Percentiles rank a stretch among this genome's conserved stretches.
phyloP scores from a whole-genome alignment of 2,797 vertebrate species.

The Valencia hispanica region DNA sequence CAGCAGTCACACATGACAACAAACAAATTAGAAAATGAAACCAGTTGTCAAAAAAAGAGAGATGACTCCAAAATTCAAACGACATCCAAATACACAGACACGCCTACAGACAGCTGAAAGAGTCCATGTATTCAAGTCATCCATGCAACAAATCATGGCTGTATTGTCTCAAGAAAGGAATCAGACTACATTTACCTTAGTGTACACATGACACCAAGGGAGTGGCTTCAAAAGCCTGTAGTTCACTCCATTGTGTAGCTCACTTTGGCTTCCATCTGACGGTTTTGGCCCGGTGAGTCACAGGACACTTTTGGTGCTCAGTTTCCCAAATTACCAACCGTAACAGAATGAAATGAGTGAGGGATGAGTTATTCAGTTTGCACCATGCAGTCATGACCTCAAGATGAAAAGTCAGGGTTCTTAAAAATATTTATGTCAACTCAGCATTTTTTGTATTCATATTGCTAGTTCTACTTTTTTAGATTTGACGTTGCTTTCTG shows the following conservation, averaged over 20 bases:
- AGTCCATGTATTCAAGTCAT: constrained; percentile 33
- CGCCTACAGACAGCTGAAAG: constrained; percentile 7
- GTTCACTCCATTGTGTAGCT: constrained; percentile 53
- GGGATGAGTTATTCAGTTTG: constrained; percentile 17
- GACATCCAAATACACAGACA: constrained; percentile 29
- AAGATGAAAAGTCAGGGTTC: constrained; percentile 10
- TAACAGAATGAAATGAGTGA: constrained; percentile 29
- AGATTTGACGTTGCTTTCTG: constrained; percentile 13
- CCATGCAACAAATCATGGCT: constrained; percentile 34
- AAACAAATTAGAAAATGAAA: constrained; percentile 12
- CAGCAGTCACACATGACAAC: constrained; percentile 21
- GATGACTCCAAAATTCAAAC: constrained; percentile 14
- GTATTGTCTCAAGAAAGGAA: constrained; percentile 50
- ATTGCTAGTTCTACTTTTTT: background rate
- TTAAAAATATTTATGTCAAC: constrained; percentile 18
- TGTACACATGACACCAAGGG: constrained; percentile 60
- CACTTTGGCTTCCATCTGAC: constrained; percentile 51
- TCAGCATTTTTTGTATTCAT: constrained; percentile 1
- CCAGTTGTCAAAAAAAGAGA: background rate
- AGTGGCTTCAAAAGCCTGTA: constrained; percentile 44
- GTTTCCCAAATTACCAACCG: constrained; percentile 37
- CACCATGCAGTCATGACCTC: constrained; percentile 3
- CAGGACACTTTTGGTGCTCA: constrained; percentile 46
- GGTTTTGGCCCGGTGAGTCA: constrained; percentile 47
- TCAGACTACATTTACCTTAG: constrained; percentile 57